These are phyloP conservation scores for Thumatha senex DNA, from an alignment of 2,888 invertebrate genomes.

Conservation along the genomic window DNA sequence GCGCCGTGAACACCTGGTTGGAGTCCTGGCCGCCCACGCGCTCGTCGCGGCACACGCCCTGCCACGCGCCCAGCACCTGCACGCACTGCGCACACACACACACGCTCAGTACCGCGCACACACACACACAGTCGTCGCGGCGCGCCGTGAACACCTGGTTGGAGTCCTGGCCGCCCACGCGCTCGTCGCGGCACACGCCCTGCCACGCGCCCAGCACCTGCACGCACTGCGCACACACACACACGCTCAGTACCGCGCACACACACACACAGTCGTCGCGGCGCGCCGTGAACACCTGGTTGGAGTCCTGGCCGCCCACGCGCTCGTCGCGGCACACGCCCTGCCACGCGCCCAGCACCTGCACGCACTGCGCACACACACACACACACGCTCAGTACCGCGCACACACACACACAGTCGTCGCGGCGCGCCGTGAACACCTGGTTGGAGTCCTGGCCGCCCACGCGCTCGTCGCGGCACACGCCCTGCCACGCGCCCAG, in stretches of 20 bases:
- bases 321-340: conserved; percentile 93
- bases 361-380: conserved; percentile 85
- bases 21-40: conserved; percentile 91
- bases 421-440: conserved; percentile 88
- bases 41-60: conserved; percentile 93
- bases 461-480: conserved; percentile 92
- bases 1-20: conserved; percentile 90
- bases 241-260: too few relatives aligned
- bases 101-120: too few relatives aligned
- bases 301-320: conserved; percentile 92
- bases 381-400: too few relatives aligned
- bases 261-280: conserved; percentile 76
- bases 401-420: conserved; percentile 49
- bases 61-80: conserved; percentile 92
- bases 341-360: conserved; percentile 92
- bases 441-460: conserved; percentile 92
- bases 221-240: conserved; percentile 84
- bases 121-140: conserved; percentile 76
- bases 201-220: conserved; percentile 93
- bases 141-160: conserved; percentile 90
- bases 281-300: conserved; percentile 89
- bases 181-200: conserved; percentile 93
- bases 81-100: conserved; percentile 84
- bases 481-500: conserved; percentile 94
- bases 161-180: conserved; percentile 91